Evolutionary conservation across 2,888 invertebrate species (phyloP).

Genomic region (Watsonalla cultraria): DNA sequence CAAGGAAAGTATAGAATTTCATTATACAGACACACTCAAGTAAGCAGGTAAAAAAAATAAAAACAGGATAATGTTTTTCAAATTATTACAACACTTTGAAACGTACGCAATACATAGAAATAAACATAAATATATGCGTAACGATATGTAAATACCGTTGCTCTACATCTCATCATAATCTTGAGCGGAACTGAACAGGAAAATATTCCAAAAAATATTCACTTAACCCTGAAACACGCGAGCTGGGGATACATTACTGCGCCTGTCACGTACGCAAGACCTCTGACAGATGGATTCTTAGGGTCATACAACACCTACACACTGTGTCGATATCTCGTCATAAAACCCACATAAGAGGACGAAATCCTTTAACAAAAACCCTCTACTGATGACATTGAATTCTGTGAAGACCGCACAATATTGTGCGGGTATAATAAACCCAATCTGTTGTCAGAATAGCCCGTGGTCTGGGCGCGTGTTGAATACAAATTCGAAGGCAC

Average conservation of each 20-base stretch:
- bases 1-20: too few species aligned
- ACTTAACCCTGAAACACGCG: not conserved
- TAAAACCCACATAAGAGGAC: slow-evolving; percentile 15
- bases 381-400: slow-evolving; percentile 32
- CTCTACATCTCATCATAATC: too few species aligned
- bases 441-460: slow-evolving; percentile 26
- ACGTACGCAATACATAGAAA: too few species aligned
- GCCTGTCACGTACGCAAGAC: not conserved
- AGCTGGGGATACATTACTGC: too few species aligned
- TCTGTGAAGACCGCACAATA: slow-evolving; percentile 32
- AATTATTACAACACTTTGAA: too few species aligned
- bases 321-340: not conserved
- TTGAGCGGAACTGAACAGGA: not conserved
- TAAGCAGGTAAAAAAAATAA: too few species aligned
- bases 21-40: too few species aligned
- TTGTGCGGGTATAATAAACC: slow-evolving; percentile 34
- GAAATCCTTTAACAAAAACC: slow-evolving; percentile 23
- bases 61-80: too few species aligned
- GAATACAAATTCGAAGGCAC: slow-evolving; percentile 26
- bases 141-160: too few species aligned
- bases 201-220: not conserved
- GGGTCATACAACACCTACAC: not conserved
- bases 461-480: slow-evolving; percentile 22
- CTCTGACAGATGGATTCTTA: not conserved
- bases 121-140: too few species aligned